Percentiles rank a stretch among this genome's conserved stretches.
These are phyloP conservation scores for Notothenia coriiceps DNA, from an alignment of 2,113 vertebrate species.

Conservation along the genomic window DNA sequence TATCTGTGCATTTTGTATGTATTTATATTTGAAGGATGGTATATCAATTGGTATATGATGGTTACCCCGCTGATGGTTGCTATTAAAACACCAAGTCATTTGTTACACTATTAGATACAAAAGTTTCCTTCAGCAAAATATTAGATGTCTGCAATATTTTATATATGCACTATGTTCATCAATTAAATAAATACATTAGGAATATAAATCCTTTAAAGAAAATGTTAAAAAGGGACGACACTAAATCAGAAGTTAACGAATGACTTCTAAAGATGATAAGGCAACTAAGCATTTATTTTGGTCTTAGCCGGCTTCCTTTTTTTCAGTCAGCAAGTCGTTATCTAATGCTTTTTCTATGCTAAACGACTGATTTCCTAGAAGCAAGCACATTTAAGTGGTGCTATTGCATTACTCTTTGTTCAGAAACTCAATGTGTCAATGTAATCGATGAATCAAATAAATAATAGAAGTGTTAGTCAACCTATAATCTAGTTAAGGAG, in stretches of 20 bases:
- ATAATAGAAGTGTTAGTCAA: too few species aligned
- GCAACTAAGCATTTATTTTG: too few species aligned
- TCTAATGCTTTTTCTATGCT: too few species aligned
- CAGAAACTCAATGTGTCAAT: too few species aligned
- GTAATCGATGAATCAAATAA: too few species aligned
- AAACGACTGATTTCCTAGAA: too few species aligned
- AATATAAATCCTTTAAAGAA: not conserved
- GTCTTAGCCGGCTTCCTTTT: too few species aligned
- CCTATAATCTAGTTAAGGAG: too few species aligned
- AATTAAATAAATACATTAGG: not conserved
- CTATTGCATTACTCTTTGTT: too few species aligned
- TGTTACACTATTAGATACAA: slow-evolving; percentile 2
- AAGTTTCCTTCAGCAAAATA: not conserved
- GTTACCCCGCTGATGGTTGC: not conserved
- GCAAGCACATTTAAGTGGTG: too few species aligned
- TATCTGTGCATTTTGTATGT: not conserved
- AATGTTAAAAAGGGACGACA: not conserved
- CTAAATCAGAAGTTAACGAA: not conserved
- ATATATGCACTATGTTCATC: not conserved
- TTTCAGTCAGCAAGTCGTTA: too few species aligned
- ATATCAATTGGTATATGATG: not conserved
- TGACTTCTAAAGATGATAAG: too few species aligned
- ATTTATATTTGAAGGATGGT: not conserved
- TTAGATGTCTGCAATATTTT: not conserved
- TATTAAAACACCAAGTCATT: slow-evolving; percentile 1